These are phyloP conservation scores for Nebria salina DNA, from an alignment of 2,888 invertebrate species.

Conservation along the genomic window DNA sequence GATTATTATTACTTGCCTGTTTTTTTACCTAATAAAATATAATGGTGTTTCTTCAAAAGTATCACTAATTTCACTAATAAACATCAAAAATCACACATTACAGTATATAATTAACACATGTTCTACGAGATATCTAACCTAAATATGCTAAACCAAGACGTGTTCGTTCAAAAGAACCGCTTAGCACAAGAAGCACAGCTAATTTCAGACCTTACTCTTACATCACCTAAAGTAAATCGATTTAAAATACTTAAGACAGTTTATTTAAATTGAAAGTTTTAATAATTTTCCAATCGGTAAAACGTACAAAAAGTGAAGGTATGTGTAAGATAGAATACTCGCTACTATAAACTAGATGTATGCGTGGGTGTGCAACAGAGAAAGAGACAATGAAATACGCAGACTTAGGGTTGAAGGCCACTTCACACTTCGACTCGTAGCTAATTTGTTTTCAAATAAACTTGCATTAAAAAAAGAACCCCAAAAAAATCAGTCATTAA, in stretches of 20 bases:
- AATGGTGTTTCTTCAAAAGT: too few relatives aligned
- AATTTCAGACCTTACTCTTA: too few relatives aligned
- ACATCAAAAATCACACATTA: too few relatives aligned
- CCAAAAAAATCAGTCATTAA: constrained; percentile 49
- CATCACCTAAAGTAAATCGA: background rate
- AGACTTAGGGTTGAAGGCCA: constrained; percentile 42
- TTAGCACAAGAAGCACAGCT: too few relatives aligned
- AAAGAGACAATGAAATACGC: background rate
- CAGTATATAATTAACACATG: too few relatives aligned
- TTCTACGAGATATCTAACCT: too few relatives aligned
- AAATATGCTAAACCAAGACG: too few relatives aligned
- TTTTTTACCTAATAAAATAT: too few relatives aligned
- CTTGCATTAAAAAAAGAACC: constrained; percentile 34
- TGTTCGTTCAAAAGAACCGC: too few relatives aligned
- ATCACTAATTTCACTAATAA: too few relatives aligned
- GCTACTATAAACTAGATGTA: background rate
- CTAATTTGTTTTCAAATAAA: constrained; percentile 47
- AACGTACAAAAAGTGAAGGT: background rate
- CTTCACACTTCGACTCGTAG: constrained; percentile 43
- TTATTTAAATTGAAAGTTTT: background rate
- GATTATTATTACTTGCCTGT: background rate
- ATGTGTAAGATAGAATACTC: background rate
- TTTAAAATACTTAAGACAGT: background rate
- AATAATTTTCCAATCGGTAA: background rate
- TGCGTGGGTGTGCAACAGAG: constrained; percentile 13